These are phyloP conservation scores for Holothuria glaberrima DNA, from an alignment of 35 echinoderm and acorn worm species.

Conservation along the genomic window DNA sequence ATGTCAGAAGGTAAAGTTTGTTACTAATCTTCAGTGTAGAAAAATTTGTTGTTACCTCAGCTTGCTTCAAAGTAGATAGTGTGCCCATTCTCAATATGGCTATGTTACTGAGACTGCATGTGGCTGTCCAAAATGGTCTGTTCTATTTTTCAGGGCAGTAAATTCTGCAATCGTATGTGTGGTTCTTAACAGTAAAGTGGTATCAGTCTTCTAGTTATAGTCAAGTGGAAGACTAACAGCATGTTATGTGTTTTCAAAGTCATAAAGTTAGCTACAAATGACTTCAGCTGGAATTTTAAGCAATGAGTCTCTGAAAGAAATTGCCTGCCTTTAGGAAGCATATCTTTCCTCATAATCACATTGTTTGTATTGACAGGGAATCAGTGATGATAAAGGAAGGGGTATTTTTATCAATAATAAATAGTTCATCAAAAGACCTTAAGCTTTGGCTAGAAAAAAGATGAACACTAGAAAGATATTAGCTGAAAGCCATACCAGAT, in stretches of 20 bases:
- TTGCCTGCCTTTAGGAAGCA: too few relatives aligned
- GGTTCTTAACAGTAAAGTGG: background rate
- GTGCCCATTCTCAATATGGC: background rate
- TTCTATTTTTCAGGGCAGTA: background rate
- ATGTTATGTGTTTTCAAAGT: slow-evolving; percentile 4
- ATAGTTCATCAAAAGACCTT: background rate
- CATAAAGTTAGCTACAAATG: background rate
- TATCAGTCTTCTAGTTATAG: background rate
- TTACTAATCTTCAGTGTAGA: slow-evolving; percentile 6
- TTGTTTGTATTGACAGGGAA: too few relatives aligned
- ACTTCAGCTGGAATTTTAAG: too few relatives aligned
- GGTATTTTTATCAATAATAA: background rate
- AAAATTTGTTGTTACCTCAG: background rate
- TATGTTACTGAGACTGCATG: background rate
- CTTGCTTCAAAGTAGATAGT: background rate
- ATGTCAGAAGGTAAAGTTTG: slow-evolving; percentile 5
- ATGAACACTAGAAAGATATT: background rate
- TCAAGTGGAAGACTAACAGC: background rate
- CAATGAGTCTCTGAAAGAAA: too few relatives aligned
- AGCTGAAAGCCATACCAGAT: background rate
- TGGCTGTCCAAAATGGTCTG: background rate
- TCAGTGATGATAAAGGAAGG: too few relatives aligned
- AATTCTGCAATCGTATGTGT: background rate
- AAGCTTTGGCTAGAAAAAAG: background rate
- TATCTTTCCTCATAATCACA: too few relatives aligned